A percentile compares a stretch with the other conserved stretches of the same genome.
phyloP scores from a whole-genome alignment of 2,113 vertebrate species.

The Crotalus helleri region DNA sequence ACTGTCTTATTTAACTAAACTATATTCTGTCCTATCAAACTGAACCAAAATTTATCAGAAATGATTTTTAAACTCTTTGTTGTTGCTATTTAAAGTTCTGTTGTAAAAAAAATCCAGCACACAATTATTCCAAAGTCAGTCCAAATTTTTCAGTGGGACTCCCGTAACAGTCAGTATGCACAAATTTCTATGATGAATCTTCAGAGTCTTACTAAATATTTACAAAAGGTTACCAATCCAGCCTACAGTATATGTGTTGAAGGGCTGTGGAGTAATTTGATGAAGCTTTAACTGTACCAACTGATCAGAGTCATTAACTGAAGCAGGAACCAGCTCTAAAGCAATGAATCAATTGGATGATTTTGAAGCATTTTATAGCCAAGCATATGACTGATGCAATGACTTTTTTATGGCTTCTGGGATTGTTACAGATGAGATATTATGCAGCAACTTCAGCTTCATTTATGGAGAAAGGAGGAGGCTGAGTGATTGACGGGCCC shows the following conservation, averaged over 20 bases:
- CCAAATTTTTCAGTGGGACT: neutral
- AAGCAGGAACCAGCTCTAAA: neutral
- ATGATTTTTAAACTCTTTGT: neutral
- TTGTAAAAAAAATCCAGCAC: neutral
- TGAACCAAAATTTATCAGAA: neutral
- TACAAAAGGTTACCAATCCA: neutral
- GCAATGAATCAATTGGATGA: neutral
- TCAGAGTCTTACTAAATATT: neutral
- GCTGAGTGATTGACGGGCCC: neutral
- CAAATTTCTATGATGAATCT: neutral
- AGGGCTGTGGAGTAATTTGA: neutral
- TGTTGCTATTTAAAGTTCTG: neutral
- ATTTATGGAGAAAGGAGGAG: neutral
- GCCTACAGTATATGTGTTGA: neutral
- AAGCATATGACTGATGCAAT: neutral
- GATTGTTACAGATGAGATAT: neutral
- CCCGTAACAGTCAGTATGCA: neutral
- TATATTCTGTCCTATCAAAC: neutral
- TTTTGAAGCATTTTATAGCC: neutral
- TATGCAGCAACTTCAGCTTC: neutral
- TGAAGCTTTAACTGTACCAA: neutral
- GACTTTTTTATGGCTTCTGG: neutral
- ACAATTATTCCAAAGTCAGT: neutral
- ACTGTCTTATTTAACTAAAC: no score
- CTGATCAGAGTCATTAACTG: neutral